Conservation (phyloP, 2,888 invertebrate genomes). For the Tolmerus cingulatus region DNA sequence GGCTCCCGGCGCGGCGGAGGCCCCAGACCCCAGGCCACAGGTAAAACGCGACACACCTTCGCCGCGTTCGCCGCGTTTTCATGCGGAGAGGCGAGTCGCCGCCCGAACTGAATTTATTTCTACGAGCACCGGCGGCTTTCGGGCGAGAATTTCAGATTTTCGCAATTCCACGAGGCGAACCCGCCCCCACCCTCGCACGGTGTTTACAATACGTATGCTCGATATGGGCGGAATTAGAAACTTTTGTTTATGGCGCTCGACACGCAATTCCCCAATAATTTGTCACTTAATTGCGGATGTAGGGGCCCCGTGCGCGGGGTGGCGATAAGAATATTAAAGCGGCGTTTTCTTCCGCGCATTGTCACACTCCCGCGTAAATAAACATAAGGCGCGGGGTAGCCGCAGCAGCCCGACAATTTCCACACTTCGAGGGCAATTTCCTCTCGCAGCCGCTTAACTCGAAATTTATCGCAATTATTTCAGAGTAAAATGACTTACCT, state of each 20-base stretch:
- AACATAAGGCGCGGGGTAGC: neutral
- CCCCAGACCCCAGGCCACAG: neutral
- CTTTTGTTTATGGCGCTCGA: neutral
- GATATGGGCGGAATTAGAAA: neutral
- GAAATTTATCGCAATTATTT: neutral
- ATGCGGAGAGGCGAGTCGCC: neutral
- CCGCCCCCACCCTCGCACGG: neutral
- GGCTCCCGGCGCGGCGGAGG: neutral
- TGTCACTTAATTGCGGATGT: neutral
- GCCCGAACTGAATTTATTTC: neutral
- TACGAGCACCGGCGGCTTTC: neutral
- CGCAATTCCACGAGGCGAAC: neutral
- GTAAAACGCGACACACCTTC: neutral
- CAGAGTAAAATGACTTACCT: neutral
- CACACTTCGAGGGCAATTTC: neutral
- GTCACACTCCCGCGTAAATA: neutral
- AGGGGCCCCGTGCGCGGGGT: neutral
- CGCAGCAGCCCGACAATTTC: neutral
- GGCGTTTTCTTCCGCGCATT: neutral
- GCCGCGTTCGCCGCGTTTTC: neutral
- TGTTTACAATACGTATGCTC: neutral
- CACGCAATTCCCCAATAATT: neutral
- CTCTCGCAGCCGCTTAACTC: neutral
- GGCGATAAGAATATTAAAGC: neutral
- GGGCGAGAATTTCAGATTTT: neutral